Evolutionary conservation across 30 jellyfish, hydroid and myxozoan genomes (phyloP).

Genomic region (Chironex yamaguchii): DNA sequence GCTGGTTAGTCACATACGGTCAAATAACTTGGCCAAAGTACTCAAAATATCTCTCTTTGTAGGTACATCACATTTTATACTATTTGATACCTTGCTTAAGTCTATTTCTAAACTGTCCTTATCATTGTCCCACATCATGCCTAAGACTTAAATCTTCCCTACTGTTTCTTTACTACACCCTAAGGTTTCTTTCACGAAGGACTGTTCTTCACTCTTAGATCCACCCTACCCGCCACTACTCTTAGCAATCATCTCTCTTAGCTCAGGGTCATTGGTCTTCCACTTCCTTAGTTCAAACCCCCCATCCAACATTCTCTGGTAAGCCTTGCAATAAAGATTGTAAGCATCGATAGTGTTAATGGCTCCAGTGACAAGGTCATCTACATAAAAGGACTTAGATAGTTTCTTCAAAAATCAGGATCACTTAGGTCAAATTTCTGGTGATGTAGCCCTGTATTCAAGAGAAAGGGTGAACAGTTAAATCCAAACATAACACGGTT

Average conservation of each 20-base stretch:
- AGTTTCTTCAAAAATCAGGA: neutral
- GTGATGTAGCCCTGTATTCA: conserved; percentile 35
- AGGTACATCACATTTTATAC: neutral
- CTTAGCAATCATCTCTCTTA: conserved; percentile 15
- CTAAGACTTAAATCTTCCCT: conserved; percentile 19
- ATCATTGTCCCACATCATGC: conserved; percentile 41
- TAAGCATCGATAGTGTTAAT: conserved; percentile 6
- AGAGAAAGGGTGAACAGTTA: conserved; percentile 21
- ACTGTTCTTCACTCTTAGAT: neutral
- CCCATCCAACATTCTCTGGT: conserved; percentile 28
- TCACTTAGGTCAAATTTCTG: neutral
- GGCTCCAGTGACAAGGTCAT: conserved; percentile 22
- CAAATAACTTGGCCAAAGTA: conserved; percentile 15
- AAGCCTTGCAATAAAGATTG: conserved; percentile 5
- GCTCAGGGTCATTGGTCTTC: conserved; percentile 23
- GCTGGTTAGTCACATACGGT: too few relatives aligned
- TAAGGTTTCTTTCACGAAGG: conserved; percentile 39
- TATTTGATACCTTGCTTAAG: neutral
- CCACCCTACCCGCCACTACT: neutral
- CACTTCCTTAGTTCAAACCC: conserved; percentile 34
- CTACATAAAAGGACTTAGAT: conserved; percentile 26
- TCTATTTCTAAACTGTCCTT: neutral
- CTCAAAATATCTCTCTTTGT: conserved; percentile 12
- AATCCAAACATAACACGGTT: conserved; percentile 46
- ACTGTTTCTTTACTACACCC: conserved; percentile 19